Conservation (phyloP, 2,113 vertebrate species). For the Seriola aureovittata region DNA sequence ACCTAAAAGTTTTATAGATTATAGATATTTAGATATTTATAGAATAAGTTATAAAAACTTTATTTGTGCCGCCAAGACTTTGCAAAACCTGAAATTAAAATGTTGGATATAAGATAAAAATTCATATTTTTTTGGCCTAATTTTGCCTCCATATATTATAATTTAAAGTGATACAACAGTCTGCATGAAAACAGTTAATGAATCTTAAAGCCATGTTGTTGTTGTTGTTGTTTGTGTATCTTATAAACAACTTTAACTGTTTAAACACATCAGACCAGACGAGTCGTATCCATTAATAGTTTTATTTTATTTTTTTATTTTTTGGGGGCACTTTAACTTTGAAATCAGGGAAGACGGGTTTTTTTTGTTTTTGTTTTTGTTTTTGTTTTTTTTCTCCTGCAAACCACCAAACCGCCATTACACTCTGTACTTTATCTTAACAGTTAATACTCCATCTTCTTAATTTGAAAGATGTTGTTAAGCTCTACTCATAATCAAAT, state of each 20-base stretch:
- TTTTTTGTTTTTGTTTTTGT: slow-evolving; percentile 22
- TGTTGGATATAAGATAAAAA: background rate
- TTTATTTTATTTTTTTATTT: background rate
- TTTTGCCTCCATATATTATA: slow-evolving; percentile 27
- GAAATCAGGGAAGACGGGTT: slow-evolving; percentile 81
- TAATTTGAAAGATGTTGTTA: slow-evolving; percentile 33
- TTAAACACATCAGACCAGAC: slow-evolving; percentile 40
- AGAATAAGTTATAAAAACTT: too few species aligned
- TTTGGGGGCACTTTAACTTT: slow-evolving; percentile 82
- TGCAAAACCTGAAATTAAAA: background rate
- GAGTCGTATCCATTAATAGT: slow-evolving; percentile 14
- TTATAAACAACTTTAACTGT: slow-evolving; percentile 37
- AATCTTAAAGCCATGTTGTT: slow-evolving; percentile 45
- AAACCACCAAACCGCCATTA: slow-evolving; percentile 17
- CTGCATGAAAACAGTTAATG: slow-evolving; percentile 40
- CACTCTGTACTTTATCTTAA: slow-evolving; percentile 36
- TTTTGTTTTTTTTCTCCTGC: background rate
- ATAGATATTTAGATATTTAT: too few species aligned
- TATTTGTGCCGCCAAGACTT: too few species aligned
- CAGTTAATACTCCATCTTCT: slow-evolving; percentile 34
- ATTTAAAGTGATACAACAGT: slow-evolving; percentile 40
- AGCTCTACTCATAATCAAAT: background rate
- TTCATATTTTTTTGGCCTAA: slow-evolving; percentile 21
- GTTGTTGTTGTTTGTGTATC: slow-evolving; percentile 23
- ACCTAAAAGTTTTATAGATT: too few species aligned